phyloP scores from a whole-genome alignment of 2,113 vertebrate species.

The Melanerpes formicivorus region DNA sequence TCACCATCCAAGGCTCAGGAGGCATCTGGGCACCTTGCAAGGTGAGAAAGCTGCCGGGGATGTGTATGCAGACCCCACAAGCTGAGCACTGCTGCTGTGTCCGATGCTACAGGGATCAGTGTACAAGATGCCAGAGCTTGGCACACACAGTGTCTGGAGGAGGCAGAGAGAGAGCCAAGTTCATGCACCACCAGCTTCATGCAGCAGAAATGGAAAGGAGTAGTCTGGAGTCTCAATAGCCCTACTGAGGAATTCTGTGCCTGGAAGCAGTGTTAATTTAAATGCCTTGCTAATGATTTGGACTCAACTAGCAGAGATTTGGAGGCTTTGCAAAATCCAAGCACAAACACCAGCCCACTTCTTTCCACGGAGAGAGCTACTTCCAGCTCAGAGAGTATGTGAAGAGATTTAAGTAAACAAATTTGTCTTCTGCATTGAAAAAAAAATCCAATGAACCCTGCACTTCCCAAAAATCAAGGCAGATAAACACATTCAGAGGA shows the following conservation, averaged over 20 bases:
- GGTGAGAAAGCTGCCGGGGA: background rate
- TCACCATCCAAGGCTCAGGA: background rate
- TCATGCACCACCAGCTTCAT: background rate
- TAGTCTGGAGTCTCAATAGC: background rate
- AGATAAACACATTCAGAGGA: background rate
- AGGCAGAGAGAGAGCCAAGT: background rate
- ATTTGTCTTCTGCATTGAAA: background rate
- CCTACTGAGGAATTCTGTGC: background rate
- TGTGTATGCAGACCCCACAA: background rate
- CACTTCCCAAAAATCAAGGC: background rate
- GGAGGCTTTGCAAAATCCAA: background rate
- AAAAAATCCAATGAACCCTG: background rate
- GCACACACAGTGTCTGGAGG: rapidly evolving
- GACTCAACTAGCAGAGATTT: background rate
- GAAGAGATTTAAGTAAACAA: background rate
- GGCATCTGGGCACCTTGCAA: background rate
- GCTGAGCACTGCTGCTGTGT: background rate
- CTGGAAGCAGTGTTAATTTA: background rate
- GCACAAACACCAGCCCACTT: background rate
- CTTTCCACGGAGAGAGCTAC: background rate
- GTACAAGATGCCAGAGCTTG: background rate
- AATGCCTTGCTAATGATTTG: background rate
- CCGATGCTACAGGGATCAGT: background rate
- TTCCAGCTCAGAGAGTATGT: background rate
- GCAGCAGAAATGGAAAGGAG: background rate